phyloP scores from a whole-genome alignment of 1,140 invertebrate species.

The Aphelenchoides besseyi region DNA sequence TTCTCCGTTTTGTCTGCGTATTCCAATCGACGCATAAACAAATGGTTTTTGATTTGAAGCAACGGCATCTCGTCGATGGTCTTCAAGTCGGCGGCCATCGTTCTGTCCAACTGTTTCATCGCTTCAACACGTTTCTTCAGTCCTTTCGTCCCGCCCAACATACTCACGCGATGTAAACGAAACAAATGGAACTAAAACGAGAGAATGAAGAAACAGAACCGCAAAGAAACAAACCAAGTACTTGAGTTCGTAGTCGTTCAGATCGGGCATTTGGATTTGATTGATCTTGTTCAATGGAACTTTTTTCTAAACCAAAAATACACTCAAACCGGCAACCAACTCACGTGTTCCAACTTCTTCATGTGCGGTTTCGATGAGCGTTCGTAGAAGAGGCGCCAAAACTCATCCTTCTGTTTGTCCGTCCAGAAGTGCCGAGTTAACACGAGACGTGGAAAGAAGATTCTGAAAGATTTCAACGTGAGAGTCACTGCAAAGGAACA shows the following conservation, averaged over 20 bases:
- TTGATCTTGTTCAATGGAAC: constrained; percentile 7
- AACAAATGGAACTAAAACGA: neutral
- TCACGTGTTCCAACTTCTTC: neutral
- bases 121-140: constrained; percentile 7
- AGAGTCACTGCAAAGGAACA: neutral
- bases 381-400: constrained; percentile 7
- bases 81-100: neutral
- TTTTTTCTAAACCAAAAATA: constrained; percentile 3
- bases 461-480: constrained; percentile 9
- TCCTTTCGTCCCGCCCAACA: neutral
- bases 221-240: constrained; percentile 10
- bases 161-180: constrained; percentile 12
- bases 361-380: neutral
- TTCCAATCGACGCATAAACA: constrained; percentile 16
- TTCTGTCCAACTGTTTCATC: constrained; percentile 12
- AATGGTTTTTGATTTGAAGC: constrained; percentile 12
- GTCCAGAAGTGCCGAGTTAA: constrained; percentile 27
- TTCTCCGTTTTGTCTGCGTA: constrained; percentile 17
- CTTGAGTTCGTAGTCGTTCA: constrained; percentile 15
- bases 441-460: constrained; percentile 19
- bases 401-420: constrained; percentile 13
- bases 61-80: neutral
- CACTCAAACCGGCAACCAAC: neutral
- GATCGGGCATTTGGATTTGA: neutral
- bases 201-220: neutral